Conservation (phyloP, 1,140 invertebrate species). For the Drosophila equinoxialis region DNA sequence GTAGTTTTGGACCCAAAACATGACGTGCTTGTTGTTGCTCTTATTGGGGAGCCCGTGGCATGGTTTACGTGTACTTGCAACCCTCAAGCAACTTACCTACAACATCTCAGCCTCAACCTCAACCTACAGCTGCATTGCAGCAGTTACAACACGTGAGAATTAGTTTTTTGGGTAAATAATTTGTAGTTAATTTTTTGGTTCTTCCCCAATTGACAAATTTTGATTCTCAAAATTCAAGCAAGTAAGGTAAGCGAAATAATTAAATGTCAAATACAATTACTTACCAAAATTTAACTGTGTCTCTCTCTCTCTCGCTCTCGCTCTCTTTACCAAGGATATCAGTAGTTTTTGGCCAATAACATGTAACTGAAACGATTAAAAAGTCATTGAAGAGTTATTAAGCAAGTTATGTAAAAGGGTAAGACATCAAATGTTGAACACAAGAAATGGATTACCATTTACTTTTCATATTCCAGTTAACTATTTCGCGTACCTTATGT, state of each 20-base stretch:
- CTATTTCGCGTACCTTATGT: slow-evolving; percentile 3
- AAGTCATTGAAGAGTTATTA: neutral
- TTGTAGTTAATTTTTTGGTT: neutral
- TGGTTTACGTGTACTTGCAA: slow-evolving; percentile 52
- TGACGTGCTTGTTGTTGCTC: slow-evolving; percentile 47
- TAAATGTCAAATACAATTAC: neutral
- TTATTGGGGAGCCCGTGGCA: slow-evolving; percentile 16
- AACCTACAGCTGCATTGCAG: slow-evolving; percentile 42
- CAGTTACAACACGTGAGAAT: slow-evolving; percentile 53
- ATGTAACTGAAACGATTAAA: neutral
- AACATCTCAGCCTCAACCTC: too few species aligned
- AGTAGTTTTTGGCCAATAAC: neutral
- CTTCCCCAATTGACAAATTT: neutral
- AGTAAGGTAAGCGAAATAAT: slow-evolving; percentile 3
- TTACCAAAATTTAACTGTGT: too few species aligned
- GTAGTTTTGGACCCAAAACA: slow-evolving; percentile 18
- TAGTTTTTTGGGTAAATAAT: slow-evolving; percentile 10
- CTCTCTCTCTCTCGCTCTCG: too few species aligned
- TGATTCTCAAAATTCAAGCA: neutral
- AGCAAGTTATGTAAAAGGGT: neutral
- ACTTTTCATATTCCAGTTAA: neutral
- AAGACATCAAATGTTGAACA: neutral
- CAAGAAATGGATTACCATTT: neutral
- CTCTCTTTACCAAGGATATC: neutral
- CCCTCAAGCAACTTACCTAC: slow-evolving; percentile 27